Evolutionary conservation across 2,888 invertebrate genomes (phyloP), one percentile per base, ranked within the genome.

Genomic region (Hemistola chrysoprasaria): DNA sequence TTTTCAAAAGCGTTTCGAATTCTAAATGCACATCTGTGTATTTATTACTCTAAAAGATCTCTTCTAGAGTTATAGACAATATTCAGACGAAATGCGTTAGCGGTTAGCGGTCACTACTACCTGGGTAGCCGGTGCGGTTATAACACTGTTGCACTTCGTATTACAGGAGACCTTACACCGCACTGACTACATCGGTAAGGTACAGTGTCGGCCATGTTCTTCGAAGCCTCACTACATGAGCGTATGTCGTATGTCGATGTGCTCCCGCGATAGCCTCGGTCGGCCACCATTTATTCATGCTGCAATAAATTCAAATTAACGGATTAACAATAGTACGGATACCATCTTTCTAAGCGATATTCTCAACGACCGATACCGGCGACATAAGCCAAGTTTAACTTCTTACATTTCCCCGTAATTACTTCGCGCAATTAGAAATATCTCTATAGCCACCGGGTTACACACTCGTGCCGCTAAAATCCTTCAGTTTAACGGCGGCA

Each of bases 281-380:
- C 66, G 73, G 68, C 69, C 69, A 82, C 85, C 81, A 84, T 87
- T 86, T 86, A 85, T 85, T 80, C 85, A 82, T 76, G 78, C 70
- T 71, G 87, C 85, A 87, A 89, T 89, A 89, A 89, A 89, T 89
- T 89, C 88, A 88, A 89, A 89, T 89, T 89, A 89, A 87, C 67
- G 87, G 84, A 88, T 88, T 86, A 86, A 88, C 87, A 87, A 87
- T 87, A 86, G 78, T 76, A 70, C 53, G 83, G 88, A 88, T 89
- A 85, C 65, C 73, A 87, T 86, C 86, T 76, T 59, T 56, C 43
- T 62, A 59, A 63, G 56, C 71, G 77, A 78, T 78, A 76, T 70
- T 71, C 64, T 62, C 66, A 21, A 29, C 54, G 50, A 54, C 56
- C 63, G 71, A 72, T 77, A 75, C 58, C 63, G 56, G 58, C 63